phyloP scores from a whole-genome alignment of 1,140 invertebrate species.

The Saccostrea cuccullata region DNA sequence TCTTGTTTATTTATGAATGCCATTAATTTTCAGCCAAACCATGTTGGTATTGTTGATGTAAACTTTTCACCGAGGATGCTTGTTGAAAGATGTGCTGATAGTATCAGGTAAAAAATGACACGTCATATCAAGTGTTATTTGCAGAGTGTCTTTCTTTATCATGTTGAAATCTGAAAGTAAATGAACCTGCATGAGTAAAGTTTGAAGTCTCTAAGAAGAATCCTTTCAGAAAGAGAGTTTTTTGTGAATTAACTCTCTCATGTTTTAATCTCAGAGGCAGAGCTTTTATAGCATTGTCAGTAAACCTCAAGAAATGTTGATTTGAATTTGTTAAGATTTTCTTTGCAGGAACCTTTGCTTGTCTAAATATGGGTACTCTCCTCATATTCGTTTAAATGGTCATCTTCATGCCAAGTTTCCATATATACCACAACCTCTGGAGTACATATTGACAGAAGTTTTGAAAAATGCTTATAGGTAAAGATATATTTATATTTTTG shows the following conservation, averaged over 20 bases:
- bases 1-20: no score
- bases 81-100: constrained; percentile 82
- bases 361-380: constrained; percentile 81
- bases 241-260: no score
- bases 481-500: neutral
- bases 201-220: no score
- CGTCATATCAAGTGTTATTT: no score
- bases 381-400: constrained; percentile 81
- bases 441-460: constrained; percentile 83
- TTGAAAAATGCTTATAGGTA: constrained; percentile 83
- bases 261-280: no score
- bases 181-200: no score
- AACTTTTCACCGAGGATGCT: constrained; percentile 81
- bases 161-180: no score
- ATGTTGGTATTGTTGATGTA: constrained; percentile 83
- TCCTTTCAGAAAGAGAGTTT: no score
- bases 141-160: no score
- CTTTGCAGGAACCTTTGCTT: constrained; percentile 78
- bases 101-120: constrained; percentile 77
- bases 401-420: constrained; percentile 83
- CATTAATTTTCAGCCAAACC: constrained; percentile 81
- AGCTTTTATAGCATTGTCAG: no score
- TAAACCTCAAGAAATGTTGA: no score
- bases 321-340: neutral
- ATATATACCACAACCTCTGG: constrained; percentile 81